Base-by-base conservation (phyloP, 1,140 invertebrate genomes). In the Plectrocnemia conspersa region DNA sequence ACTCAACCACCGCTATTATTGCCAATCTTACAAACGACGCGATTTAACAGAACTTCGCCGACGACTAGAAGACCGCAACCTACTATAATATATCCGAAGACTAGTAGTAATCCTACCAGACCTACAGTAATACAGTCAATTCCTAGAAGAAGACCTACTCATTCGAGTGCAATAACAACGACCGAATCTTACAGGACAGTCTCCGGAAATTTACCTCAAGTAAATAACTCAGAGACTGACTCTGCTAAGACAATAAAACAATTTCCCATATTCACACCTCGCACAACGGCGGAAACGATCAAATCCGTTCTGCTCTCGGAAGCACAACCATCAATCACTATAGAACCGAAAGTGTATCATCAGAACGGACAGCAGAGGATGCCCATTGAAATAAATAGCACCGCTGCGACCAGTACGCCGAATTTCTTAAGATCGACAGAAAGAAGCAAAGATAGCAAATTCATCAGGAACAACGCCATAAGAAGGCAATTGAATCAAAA, bases 71-170 rank as follows among this genome's bases (percentile, higher is more conserved):
- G 74, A 58, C 75, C 75, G 3, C 58, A 70, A 32, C 64, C 69
- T 7, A 75, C 73, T 3, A 64, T 75, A 2, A 69, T 73, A 25
- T 77, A 75, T 62, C 72, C 73, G 9, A 75, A 73, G 2, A 67
- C 70, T 45, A 40, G 36, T 40, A 70, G 68, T 52, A 69, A 66
- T 33, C 71, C 71, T 4, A 78, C 77, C 0, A 77, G 73, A 56
- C 71, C 76, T 0, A 78, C 78, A 1, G 78, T 81, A 0, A 80
- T 83, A 1, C 81, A 83, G 64, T 64, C 78, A 1, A 82, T 83
- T 54, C 79, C 80, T 3, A 71, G 78, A 61, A 71, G 74, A 18
- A 72, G 79, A 60, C 75, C 68, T 0, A 64, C 58, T 1, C 35
- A 19, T 13, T 2, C 42, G 15, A 40, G 40, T 19, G 10, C 50